Evolutionary conservation across 2,113 vertebrate genomes (phyloP).

Genomic region (Eira barbara): DNA sequence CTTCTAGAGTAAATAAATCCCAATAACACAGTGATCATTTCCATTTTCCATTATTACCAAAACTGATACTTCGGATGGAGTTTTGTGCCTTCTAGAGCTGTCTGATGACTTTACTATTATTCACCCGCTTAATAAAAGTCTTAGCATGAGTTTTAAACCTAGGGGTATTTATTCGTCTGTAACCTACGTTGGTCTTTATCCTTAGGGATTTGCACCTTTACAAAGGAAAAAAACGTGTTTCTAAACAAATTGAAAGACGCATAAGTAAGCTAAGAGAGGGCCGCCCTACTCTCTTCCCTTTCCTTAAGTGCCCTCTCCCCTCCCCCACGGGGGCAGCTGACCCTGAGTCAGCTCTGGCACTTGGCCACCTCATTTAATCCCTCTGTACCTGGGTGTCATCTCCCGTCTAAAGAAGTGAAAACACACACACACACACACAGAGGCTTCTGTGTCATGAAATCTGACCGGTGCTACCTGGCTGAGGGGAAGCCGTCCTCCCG

Average conservation of each 20-base stretch:
- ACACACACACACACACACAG: no score
- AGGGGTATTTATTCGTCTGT: background rate
- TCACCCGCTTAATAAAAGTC: background rate
- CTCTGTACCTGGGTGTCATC: background rate
- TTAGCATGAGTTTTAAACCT: background rate
- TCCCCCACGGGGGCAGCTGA: fast-evolving
- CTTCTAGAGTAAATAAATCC: background rate
- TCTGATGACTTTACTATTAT: background rate
- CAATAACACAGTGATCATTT: background rate
- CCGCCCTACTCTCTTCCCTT: background rate
- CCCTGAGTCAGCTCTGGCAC: background rate
- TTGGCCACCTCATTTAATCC: background rate
- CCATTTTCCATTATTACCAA: conserved; percentile 16
- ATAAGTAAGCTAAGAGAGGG: background rate
- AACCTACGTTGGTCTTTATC: background rate
- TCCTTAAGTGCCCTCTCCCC: background rate
- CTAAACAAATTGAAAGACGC: background rate
- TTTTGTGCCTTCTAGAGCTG: background rate
- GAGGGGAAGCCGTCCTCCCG: background rate
- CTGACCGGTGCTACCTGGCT: background rate
- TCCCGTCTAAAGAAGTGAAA: background rate
- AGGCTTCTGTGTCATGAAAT: background rate
- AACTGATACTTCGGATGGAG: background rate
- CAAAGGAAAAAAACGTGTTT: background rate
- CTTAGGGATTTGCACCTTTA: background rate